phyloP scores from a whole-genome alignment of 2,797 vertebrate genomes.

The Carduelis carduelis region DNA sequence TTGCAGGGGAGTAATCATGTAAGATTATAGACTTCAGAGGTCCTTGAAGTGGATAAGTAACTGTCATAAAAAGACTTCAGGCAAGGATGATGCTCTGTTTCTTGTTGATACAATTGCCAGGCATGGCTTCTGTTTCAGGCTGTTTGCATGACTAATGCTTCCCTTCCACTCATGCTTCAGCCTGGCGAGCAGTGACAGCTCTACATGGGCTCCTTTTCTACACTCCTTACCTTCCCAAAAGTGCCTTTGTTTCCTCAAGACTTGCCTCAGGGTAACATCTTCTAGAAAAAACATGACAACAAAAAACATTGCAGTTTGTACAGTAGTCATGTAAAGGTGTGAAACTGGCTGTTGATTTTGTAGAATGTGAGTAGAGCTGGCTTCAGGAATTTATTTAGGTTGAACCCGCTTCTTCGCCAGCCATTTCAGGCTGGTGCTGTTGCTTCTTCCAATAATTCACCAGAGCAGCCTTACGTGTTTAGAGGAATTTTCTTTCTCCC shows the following conservation, averaged over 20 bases:
- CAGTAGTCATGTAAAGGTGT: not conserved
- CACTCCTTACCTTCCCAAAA: not conserved
- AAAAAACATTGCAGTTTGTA: not conserved
- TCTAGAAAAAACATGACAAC: not conserved
- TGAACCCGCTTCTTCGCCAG: not conserved
- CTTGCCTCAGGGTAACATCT: not conserved
- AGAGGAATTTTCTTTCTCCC: not conserved
- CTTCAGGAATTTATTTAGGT: not conserved
- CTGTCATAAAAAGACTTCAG: not conserved
- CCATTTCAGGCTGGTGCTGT: not conserved
- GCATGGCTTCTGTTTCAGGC: not conserved
- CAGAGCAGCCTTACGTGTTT: not conserved
- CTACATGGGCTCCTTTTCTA: not conserved
- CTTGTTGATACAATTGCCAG: not conserved
- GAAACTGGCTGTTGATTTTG: not conserved
- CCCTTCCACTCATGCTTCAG: not conserved
- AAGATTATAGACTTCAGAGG: slow-evolving; percentile 3
- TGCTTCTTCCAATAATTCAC: not conserved
- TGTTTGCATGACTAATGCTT: not conserved
- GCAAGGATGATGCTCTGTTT: not conserved
- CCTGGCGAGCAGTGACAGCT: not conserved
- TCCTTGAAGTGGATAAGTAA: slow-evolving; percentile 11
- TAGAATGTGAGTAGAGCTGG: not conserved
- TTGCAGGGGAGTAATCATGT: not conserved
- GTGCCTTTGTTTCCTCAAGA: not conserved